Conservation (phyloP, 2,888 invertebrate genomes). For the Bombylius major region DNA sequence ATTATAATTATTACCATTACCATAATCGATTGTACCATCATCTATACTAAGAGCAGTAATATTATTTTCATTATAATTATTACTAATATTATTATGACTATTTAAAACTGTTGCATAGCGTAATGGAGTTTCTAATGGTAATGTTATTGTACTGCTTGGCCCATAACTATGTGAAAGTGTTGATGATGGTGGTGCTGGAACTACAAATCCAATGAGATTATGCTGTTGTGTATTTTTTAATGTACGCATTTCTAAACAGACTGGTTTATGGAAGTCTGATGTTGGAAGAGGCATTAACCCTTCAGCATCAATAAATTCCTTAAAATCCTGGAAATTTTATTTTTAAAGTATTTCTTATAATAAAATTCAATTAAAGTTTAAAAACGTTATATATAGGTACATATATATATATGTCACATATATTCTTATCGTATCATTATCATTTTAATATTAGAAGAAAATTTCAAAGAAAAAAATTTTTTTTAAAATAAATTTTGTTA, state of each 20-base stretch:
- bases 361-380: no score
- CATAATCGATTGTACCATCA: constrained; percentile 5
- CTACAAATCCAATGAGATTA: constrained; percentile 22
- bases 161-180: constrained; percentile 33
- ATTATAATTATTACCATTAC: constrained; percentile 30
- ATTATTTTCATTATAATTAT: constrained; percentile 26
- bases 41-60: constrained; percentile 20
- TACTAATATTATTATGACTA: constrained; percentile 18
- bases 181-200: constrained; percentile 22
- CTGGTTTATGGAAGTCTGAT: constrained; percentile 70
- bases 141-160: constrained; percentile 32
- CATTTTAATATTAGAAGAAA: no score
- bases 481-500: no score
- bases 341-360: no score
- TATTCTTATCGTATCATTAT: no score
- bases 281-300: constrained; percentile 76
- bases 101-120: constrained; percentile 15
- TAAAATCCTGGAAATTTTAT: constrained; percentile 56
- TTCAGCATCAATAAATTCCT: constrained; percentile 84
- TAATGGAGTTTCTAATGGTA: constrained; percentile 31
- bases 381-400: no score
- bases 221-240: constrained; percentile 28
- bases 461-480: no score
- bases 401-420: no score
- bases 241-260: constrained; percentile 67